These are phyloP conservation scores for Rambutsinella grinnellia DNA, from an alignment of 2,888 invertebrate species.

Conservation along the genomic window DNA sequence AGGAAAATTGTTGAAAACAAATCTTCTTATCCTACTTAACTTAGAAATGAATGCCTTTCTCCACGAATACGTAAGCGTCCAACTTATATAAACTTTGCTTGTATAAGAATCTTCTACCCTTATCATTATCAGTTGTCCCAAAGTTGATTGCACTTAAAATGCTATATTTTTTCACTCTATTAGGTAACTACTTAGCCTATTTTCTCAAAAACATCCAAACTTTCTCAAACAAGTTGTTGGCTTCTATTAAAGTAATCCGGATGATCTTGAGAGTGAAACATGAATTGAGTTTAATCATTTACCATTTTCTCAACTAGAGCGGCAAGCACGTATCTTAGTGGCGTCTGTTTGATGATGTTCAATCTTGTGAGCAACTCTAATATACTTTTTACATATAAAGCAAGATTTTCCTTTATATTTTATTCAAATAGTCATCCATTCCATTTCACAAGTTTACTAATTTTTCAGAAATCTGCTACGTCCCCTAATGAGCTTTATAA, in stretches of 20 bases:
- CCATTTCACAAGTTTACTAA: neutral
- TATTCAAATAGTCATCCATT: neutral
- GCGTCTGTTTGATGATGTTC: neutral
- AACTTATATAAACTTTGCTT: neutral
- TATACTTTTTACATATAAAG: neutral
- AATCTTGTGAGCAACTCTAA: neutral
- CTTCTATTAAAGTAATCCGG: too few relatives aligned
- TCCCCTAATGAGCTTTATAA: neutral
- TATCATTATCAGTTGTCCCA: neutral
- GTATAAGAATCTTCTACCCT: constrained; percentile 6
- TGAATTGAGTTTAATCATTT: constrained; percentile 4
- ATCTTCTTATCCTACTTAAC: neutral
- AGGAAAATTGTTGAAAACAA: constrained; percentile 25
- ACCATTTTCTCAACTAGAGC: neutral
- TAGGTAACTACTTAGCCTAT: too few relatives aligned
- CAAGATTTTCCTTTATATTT: neutral
- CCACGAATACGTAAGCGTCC: neutral
- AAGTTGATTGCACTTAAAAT: constrained; percentile 35
- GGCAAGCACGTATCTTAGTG: constrained; percentile 2
- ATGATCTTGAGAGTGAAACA: too few relatives aligned
- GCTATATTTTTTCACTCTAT: constrained; percentile 3
- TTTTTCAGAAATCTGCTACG: neutral
- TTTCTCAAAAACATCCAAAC: too few relatives aligned
- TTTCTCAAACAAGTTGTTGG: too few relatives aligned
- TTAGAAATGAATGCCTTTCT: neutral